A percentile compares a stretch with the other conserved stretches of the same genome.
These are phyloP conservation scores for Microcaecilia unicolor DNA, from an alignment of 2,797 vertebrate genomes.

Conservation along the genomic window DNA sequence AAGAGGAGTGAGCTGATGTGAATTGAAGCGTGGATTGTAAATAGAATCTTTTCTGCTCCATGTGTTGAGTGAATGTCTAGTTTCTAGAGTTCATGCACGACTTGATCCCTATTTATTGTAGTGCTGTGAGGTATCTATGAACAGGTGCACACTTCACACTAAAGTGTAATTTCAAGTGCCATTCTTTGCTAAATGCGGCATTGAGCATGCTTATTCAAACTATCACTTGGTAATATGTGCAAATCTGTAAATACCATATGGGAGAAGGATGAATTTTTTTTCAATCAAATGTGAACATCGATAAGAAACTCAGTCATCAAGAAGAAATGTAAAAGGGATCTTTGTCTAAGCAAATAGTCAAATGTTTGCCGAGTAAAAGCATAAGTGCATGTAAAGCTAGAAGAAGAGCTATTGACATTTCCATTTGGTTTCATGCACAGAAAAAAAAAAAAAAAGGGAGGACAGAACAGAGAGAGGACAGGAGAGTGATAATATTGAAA, in stretches of 20 bases:
- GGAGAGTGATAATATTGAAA: too few species aligned
- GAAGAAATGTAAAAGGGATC: not conserved
- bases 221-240: not conserved
- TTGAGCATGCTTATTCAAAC: not conserved
- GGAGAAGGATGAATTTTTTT: too few species aligned
- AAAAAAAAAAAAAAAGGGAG: not conserved
- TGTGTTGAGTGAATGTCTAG: not conserved
- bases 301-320: not conserved
- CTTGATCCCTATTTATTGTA: not conserved
- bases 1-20: not conserved
- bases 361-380: not conserved
- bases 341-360: not conserved
- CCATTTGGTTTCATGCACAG: not conserved
- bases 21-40: not conserved
- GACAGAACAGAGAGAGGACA: too few species aligned
- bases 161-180: not conserved
- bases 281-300: not conserved
- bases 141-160: not conserved
- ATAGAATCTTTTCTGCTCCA: not conserved
- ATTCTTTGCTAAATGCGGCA: not conserved
- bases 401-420: accelerated
- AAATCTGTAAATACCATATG: not conserved
- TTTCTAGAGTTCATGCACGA: not conserved
- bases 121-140: not conserved
- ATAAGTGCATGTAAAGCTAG: accelerated